These are phyloP conservation scores for Agonopterix arenella DNA, from an alignment of 2,888 invertebrate species.

Conservation along the genomic window DNA sequence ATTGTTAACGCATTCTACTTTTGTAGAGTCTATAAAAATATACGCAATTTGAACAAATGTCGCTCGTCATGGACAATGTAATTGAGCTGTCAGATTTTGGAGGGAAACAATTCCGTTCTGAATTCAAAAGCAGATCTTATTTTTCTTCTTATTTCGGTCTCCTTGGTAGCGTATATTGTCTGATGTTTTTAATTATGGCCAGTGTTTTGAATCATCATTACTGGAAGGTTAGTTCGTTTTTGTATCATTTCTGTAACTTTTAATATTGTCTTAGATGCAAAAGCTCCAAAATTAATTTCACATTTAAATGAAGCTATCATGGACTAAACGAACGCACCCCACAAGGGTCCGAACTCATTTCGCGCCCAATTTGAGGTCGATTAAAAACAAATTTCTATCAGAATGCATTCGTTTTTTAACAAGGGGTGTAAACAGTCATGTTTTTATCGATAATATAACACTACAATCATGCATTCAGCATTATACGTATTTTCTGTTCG, in stretches of 20 bases:
- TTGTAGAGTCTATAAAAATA: slow-evolving; percentile 36
- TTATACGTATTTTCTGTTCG: too few relatives aligned
- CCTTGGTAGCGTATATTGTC: not conserved
- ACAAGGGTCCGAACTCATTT: slow-evolving; percentile 66
- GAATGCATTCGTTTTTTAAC: slow-evolving; percentile 59
- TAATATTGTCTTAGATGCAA: not conserved
- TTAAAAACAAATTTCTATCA: slow-evolving; percentile 74
- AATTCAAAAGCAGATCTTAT: slow-evolving; percentile 3
- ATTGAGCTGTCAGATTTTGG: slow-evolving; percentile 67
- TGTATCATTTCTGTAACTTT: too few relatives aligned
- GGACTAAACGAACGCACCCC: slow-evolving; percentile 32
- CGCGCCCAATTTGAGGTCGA: slow-evolving; percentile 75
- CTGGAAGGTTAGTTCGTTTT: too few relatives aligned
- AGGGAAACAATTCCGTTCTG: slow-evolving; percentile 33
- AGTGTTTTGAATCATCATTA: too few relatives aligned
- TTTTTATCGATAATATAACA: not conserved
- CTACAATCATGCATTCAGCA: too few relatives aligned
- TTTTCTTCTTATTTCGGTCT: slow-evolving; percentile 4
- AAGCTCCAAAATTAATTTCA: slow-evolving; percentile 38
- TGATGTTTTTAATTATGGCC: not conserved
- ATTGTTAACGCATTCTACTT: slow-evolving; percentile 3
- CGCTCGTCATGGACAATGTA: slow-evolving; percentile 51
- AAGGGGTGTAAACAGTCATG: slow-evolving; percentile 29
- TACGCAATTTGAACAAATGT: slow-evolving; percentile 71
- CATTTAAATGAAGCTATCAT: slow-evolving; percentile 60